Conservation (phyloP, 2,113 vertebrate species). For the Furnarius figulus region DNA sequence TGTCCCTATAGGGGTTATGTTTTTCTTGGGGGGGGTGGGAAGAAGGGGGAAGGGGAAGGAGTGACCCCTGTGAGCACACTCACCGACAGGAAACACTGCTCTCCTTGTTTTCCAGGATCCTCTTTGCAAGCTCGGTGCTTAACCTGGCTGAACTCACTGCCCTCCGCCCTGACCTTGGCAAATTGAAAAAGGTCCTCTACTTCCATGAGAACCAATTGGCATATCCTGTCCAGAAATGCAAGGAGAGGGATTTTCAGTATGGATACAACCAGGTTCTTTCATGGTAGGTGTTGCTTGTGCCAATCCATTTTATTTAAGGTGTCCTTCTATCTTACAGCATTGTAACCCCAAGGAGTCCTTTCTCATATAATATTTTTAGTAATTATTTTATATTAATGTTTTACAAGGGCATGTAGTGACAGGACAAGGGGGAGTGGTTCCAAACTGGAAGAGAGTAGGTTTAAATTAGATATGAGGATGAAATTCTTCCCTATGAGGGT, state of each 20-base stretch:
- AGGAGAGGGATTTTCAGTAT: constrained; percentile 95
- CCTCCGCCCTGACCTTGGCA: constrained; percentile 89
- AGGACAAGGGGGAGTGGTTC: background rate
- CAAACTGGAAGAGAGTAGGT: background rate
- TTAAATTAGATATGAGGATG: background rate
- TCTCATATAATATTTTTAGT: background rate
- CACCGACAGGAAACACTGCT: constrained; percentile 72
- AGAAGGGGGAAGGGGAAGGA: constrained; percentile 65
- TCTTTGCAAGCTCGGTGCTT: constrained; percentile 93
- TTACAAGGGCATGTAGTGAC: background rate
- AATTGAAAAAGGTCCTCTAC: constrained; percentile 91
- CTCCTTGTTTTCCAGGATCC: constrained; percentile 85
- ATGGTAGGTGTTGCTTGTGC: constrained; percentile 70
- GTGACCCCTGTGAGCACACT: constrained; percentile 72
- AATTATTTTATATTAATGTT: background rate
- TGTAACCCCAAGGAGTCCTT: background rate
- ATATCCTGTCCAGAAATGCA: constrained; percentile 91
- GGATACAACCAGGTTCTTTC: constrained; percentile 94
- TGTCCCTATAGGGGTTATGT: constrained; percentile 81
- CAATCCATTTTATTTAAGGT: background rate
- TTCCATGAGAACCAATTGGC: constrained; percentile 97
- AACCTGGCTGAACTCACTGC: constrained; percentile 89
- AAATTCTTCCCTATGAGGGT: background rate
- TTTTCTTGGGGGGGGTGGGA: constrained; percentile 62
- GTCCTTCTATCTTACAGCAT: background rate